Conservation (phyloP, 2,888 invertebrate genomes). For the Callimorpha dominula region DNA sequence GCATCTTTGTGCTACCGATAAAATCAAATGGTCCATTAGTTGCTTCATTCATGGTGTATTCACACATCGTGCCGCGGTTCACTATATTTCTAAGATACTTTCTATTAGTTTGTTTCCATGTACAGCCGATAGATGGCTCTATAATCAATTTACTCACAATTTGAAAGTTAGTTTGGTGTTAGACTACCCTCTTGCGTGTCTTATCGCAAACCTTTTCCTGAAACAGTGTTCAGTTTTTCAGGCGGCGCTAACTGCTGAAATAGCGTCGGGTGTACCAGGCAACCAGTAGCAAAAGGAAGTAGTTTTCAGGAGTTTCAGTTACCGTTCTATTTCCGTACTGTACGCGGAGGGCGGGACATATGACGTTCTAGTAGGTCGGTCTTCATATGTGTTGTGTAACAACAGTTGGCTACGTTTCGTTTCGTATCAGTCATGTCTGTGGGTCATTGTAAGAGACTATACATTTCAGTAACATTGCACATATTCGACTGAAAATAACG, state of each 20-base stretch:
- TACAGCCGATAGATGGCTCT: slow-evolving; percentile 39
- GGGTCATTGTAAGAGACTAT: slow-evolving; percentile 14
- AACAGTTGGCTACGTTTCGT: neutral
- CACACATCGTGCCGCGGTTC: neutral
- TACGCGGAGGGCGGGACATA: slow-evolving; percentile 44
- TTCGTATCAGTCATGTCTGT: neutral
- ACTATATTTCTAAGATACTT: neutral
- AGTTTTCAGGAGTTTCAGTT: slow-evolving; percentile 68
- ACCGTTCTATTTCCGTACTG: slow-evolving; percentile 51
- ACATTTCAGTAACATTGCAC: slow-evolving; percentile 1
- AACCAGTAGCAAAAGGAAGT: slow-evolving; percentile 57
- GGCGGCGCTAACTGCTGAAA: slow-evolving; percentile 74
- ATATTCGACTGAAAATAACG: neutral
- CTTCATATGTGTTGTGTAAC: slow-evolving; percentile 16
- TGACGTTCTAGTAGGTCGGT: slow-evolving; percentile 21
- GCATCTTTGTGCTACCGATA: slow-evolving; percentile 6
- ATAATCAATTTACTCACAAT: slow-evolving; percentile 6
- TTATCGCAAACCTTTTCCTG: slow-evolving; percentile 24
- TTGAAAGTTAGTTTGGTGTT: slow-evolving; percentile 3
- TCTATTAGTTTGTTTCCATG: slow-evolving; percentile 14
- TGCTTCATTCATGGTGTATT: neutral
- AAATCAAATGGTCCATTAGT: slow-evolving; percentile 3
- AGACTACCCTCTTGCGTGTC: slow-evolving; percentile 36
- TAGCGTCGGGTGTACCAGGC: slow-evolving; percentile 75
- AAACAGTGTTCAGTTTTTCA: slow-evolving; percentile 59